Evolutionary conservation across 37 sponge, comb jelly and placozoan species (phyloP), one percentile per base, ranked within the genome.

Genomic region (Crambe crambe): DNA sequence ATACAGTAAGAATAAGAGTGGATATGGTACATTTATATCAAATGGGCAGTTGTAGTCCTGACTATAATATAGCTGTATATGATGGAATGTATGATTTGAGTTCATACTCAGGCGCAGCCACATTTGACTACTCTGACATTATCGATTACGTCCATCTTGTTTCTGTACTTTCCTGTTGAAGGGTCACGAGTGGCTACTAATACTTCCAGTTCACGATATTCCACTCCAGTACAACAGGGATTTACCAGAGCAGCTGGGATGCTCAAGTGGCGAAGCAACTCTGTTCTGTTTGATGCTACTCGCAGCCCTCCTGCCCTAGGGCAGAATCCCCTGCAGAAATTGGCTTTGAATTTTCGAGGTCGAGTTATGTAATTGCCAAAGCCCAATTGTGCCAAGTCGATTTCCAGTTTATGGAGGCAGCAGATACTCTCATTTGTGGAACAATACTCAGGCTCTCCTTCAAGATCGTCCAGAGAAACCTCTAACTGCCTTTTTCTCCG

Each of bases 271-370:
- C 67, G 74, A 29, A 86, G 51, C 29, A 75, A 77, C 26, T 86
- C 47, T 39, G 56, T 84, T 22, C 76, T 68, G 0, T 85, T 75
- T 6, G 88, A 80, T 71, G 56, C 65, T 26, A 77, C 38, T 4
- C 54, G 31, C 1, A 38, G 57, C 0, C 79, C 83, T 1, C 62
- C 23, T 3, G 40, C 21, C 18, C 43, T 17, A 2, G 84, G 84
- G 51, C 92, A 91, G 17, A 58, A 37, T n/a, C 92, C 92, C 5
- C 68, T 72, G 54, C 92, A 91, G 60, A 75, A 91, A 34, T 83
- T 87, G 31, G 85, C 83, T 21, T 35, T 25, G 22, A 75, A 73
- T 0, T 32, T 17, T 18, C 40, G 36, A 10, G 92, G 92, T 2
- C 51, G 51, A 47, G 12, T 47, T 0, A 92, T 76, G 43, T 77